A percentile compares a stretch with the other conserved stretches of the same genome.
Conservation (phyloP, 2,113 vertebrate genomes). For the Amazona guildingii region DNA sequence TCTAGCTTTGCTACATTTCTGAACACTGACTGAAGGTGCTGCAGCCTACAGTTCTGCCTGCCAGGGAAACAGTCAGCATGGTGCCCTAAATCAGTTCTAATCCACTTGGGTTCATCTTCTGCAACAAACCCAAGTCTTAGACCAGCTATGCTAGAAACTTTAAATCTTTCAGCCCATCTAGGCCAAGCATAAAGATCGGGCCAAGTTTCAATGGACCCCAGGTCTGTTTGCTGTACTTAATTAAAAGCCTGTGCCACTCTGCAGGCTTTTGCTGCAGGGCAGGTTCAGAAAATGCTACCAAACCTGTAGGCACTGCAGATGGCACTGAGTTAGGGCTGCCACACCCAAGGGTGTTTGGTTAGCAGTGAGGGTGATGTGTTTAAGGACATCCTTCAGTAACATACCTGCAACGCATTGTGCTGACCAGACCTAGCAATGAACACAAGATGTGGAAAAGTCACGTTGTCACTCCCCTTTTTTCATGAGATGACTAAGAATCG, state of each 20-base stretch:
- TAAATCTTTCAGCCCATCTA: neutral
- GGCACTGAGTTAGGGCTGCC: neutral
- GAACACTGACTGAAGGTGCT: neutral
- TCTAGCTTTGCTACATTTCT: neutral
- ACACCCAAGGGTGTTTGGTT: neutral
- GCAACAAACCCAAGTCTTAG: neutral
- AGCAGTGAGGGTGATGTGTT: neutral
- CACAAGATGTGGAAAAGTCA: neutral
- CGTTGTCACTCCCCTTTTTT: neutral
- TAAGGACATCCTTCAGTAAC: neutral
- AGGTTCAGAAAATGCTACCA: conserved; percentile 48
- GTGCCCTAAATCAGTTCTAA: neutral
- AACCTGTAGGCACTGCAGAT: conserved; percentile 1
- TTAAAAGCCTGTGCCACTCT: neutral
- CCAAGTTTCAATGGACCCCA: neutral
- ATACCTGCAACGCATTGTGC: neutral
- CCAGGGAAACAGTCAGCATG: neutral
- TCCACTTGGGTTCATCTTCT: neutral
- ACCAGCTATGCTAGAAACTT: neutral
- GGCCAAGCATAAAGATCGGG: neutral
- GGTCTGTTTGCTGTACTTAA: neutral
- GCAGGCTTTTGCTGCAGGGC: neutral
- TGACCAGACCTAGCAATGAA: neutral
- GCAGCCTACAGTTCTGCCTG: neutral
- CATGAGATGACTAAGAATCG: neutral